Conservation (phyloP, 2,113 vertebrate species). For the Elachura formosa region DNA sequence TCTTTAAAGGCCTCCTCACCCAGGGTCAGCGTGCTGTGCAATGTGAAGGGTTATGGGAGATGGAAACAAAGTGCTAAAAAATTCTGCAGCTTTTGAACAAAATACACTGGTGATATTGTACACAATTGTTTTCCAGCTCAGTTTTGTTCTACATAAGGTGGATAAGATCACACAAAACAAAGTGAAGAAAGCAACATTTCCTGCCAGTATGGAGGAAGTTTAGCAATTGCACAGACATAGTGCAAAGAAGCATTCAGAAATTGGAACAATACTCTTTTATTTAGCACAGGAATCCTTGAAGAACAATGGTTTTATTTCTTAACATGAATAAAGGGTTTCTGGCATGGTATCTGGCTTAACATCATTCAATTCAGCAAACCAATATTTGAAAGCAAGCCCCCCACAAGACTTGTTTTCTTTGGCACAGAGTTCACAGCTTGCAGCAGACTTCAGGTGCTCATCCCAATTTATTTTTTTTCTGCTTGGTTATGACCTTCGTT, state of each 20-base stretch:
- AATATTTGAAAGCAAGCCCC: background rate
- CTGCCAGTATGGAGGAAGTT: conserved; percentile 20
- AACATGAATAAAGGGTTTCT: background rate
- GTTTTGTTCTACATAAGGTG: background rate
- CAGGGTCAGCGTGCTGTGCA: background rate
- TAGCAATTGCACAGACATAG: background rate
- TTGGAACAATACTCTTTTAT: background rate
- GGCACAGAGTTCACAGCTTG: background rate
- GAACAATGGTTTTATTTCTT: conserved; percentile 5
- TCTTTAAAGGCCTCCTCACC: background rate
- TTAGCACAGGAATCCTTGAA: background rate
- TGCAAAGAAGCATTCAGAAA: background rate
- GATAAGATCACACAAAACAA: background rate
- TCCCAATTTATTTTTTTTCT: background rate
- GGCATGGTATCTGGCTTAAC: background rate
- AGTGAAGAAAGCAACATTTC: conserved; percentile 47
- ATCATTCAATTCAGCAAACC: background rate
- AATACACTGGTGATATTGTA: background rate
- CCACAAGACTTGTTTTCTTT: background rate
- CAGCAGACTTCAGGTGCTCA: background rate
- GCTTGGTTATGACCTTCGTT: background rate
- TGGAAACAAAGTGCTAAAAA: background rate
- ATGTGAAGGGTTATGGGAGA: background rate
- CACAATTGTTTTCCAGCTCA: background rate
- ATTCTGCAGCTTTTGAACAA: background rate